Evolutionary conservation across 2,113 vertebrate genomes (phyloP).

Genomic region (Bolborhynchus lineola): DNA sequence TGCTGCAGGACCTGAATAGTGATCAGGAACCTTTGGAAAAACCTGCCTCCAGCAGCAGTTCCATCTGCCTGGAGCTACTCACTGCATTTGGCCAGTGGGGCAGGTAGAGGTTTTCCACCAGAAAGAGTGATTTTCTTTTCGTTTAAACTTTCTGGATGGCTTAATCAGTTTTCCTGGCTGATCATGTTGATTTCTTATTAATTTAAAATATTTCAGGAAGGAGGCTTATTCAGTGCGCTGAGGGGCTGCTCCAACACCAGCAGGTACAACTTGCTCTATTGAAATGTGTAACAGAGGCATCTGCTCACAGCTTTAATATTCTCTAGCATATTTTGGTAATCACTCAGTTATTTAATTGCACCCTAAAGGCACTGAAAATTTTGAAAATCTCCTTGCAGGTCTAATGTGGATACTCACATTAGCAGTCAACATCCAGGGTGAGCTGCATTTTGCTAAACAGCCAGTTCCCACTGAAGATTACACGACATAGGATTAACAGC

Average conservation of each 20-base stretch:
- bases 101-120: neutral
- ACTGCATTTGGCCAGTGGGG: neutral
- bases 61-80: neutral
- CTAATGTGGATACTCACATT: neutral
- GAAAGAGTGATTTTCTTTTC: neutral
- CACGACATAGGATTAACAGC: conserved; percentile 2
- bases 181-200: neutral
- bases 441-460: conserved; percentile 36
- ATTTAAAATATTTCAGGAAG: conserved; percentile 32
- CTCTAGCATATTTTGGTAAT: conserved; percentile 34
- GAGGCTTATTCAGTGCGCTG: neutral
- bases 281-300: conserved; percentile 36
- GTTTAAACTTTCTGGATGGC: neutral
- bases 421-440: neutral
- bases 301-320: conserved; percentile 20
- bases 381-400: neutral
- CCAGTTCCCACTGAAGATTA: conserved; percentile 45
- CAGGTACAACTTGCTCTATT: conserved; percentile 31
- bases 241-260: neutral
- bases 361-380: neutral
- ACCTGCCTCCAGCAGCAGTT: conserved; percentile 15
- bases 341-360: conserved; percentile 52
- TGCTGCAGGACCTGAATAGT: conserved; percentile 43
- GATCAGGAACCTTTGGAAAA: neutral
- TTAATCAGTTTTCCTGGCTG: neutral